Conservation (phyloP, 2,888 invertebrate genomes). For the Mesorhabditis sp. region DNA sequence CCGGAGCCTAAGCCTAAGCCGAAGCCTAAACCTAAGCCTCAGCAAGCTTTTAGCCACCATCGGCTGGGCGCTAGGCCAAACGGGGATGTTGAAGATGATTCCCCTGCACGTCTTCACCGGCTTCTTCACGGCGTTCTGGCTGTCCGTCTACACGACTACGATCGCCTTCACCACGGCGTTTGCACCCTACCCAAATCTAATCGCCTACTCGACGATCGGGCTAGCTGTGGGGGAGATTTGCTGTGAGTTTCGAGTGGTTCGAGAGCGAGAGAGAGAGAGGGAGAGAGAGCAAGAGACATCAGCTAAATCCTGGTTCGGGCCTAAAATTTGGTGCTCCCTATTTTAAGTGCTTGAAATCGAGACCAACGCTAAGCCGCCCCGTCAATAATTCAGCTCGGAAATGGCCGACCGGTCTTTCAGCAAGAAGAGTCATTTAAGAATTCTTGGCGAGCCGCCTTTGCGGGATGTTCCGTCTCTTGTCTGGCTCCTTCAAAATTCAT, state of each 20-base stretch:
- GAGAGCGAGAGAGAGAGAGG: too few species aligned
- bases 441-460: too few species aligned
- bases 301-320: too few species aligned
- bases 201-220: not conserved
- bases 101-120: slow-evolving; percentile 3
- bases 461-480: too few species aligned
- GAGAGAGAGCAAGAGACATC: too few species aligned
- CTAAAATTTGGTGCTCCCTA: too few species aligned
- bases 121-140: not conserved
- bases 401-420: too few species aligned
- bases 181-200: not conserved
- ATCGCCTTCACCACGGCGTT: slow-evolving; percentile 1
- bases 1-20: not conserved
- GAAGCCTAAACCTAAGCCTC: not conserved
- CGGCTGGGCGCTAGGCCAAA: not conserved
- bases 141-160: not conserved
- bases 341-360: too few species aligned
- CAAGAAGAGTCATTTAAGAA: too few species aligned
- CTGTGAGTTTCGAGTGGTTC: not conserved
- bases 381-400: too few species aligned
- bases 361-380: too few species aligned
- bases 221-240: not conserved
- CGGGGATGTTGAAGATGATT: not conserved
- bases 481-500: too few species aligned
- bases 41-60: not conserved